Conservation (phyloP, 2,888 invertebrate species). For the Lamproptera curius region DNA sequence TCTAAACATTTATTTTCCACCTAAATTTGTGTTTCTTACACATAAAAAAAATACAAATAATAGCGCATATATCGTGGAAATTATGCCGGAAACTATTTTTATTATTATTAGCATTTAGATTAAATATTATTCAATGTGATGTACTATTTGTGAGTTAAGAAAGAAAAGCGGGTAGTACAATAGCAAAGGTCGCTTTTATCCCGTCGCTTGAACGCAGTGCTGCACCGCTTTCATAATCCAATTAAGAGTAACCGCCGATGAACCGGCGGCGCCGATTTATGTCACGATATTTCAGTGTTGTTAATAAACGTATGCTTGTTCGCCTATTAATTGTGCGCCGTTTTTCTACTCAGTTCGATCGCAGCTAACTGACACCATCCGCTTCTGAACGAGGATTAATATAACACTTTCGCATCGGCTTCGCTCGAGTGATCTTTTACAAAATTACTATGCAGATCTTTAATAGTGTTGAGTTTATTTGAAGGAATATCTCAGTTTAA, state of each 20-base stretch:
- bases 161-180: too few relatives aligned
- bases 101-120: neutral
- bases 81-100: neutral
- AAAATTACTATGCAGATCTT: too few relatives aligned
- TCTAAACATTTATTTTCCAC: too few relatives aligned
- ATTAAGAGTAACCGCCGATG: slow-evolving; percentile 78
- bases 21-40: neutral
- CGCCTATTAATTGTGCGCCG: slow-evolving; percentile 68
- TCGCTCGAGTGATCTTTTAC: too few relatives aligned
- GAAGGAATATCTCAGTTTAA: too few relatives aligned
- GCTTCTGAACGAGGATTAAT: slow-evolving; percentile 4
- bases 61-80: neutral
- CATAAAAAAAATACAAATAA: neutral
- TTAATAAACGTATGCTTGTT: slow-evolving; percentile 78
- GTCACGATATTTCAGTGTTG: slow-evolving; percentile 75
- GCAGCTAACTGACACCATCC: slow-evolving; percentile 36
- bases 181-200: slow-evolving; percentile 29
- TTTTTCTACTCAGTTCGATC: slow-evolving; percentile 67
- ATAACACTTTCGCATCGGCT: neutral
- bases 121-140: neutral
- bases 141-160: neutral
- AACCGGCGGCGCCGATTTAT: slow-evolving; percentile 75
- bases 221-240: slow-evolving; percentile 74
- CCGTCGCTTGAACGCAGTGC: slow-evolving; percentile 36
- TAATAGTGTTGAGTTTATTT: too few relatives aligned